A percentile compares a stretch with the other conserved stretches of the same genome.
Conservation (phyloP, 1,140 invertebrate species). For the Tigriopus japonicus region DNA sequence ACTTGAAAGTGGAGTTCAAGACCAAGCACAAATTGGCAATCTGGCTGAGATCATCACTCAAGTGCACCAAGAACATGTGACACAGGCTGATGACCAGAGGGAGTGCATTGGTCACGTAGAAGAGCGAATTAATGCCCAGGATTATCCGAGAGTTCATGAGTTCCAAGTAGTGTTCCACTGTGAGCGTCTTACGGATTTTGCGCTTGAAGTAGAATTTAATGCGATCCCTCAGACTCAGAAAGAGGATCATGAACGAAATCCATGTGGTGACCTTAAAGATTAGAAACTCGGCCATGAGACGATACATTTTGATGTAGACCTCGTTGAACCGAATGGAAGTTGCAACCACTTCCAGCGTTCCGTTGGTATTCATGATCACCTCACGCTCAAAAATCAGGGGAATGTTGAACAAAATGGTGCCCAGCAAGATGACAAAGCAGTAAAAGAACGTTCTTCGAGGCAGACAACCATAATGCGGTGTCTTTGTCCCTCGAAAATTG, state of each 20-base stretch:
- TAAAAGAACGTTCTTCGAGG: background rate
- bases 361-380: too few species aligned
- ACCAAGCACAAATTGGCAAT: background rate
- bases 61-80: background rate
- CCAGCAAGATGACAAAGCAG: background rate
- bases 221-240: background rate
- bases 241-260: background rate
- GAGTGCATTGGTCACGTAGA: background rate
- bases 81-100: background rate
- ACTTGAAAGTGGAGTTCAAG: background rate
- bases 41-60: background rate
- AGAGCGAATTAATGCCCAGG: background rate
- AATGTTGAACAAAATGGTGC: background rate
- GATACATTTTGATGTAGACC: background rate
- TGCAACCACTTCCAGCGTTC: background rate
- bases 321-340: background rate
- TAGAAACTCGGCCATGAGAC: background rate
- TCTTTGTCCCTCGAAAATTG: too few species aligned
- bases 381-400: background rate
- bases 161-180: background rate
- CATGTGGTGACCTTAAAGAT: background rate
- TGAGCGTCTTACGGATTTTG: background rate
- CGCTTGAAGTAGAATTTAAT: background rate
- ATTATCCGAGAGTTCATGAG: background rate
- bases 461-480: too few species aligned